phyloP scores from a whole-genome alignment of 2,797 vertebrate genomes.

The Spinus olivaceus region DNA sequence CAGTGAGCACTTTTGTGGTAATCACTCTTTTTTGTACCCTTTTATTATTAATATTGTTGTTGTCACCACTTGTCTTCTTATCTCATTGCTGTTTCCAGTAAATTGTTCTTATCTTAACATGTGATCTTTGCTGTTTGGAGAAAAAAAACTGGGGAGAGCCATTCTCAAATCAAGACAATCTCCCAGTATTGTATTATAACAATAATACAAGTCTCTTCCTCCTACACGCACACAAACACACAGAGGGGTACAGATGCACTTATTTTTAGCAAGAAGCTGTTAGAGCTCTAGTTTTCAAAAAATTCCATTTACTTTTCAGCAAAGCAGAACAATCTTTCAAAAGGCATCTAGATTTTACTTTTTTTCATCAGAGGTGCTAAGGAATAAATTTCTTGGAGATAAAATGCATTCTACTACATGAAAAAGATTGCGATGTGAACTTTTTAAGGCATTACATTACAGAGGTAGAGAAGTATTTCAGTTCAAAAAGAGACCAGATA shows the following conservation, averaged over 20 bases:
- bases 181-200: not conserved
- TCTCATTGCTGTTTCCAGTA: not conserved
- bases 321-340: constrained; percentile 50
- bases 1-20: not conserved
- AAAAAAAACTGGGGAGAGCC: not conserved
- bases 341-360: not conserved
- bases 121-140: not conserved
- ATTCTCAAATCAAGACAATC: not conserved
- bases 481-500: not conserved
- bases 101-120: not conserved
- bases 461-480: not conserved
- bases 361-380: constrained; percentile 16
- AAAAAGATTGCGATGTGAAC: constrained; percentile 22
- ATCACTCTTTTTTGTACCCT: too few species aligned
- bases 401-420: constrained; percentile 24
- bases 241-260: not conserved
- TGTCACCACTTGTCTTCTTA: not conserved
- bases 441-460: constrained; percentile 22
- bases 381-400: constrained; percentile 30
- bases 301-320: constrained; percentile 2
- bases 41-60: not conserved
- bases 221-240: not conserved
- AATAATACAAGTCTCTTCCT: not conserved
- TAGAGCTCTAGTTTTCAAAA: not conserved
- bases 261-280: not conserved